These are phyloP conservation scores for Macaria liturata DNA, from an alignment of 2,888 invertebrate species.

Conservation along the genomic window DNA sequence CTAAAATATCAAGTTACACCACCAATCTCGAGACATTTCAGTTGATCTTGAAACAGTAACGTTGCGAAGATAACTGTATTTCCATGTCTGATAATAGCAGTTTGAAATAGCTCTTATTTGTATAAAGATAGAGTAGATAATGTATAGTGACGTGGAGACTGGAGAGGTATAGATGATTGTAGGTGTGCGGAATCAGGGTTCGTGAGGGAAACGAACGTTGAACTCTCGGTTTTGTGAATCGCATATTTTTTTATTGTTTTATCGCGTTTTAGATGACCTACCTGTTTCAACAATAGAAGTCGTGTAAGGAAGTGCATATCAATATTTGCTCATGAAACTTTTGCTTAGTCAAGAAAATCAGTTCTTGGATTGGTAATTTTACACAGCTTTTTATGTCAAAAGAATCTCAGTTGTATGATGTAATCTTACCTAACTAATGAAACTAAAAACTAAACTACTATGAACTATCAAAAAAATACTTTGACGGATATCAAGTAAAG, in stretches of 20 bases:
- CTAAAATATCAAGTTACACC: constrained; percentile 15
- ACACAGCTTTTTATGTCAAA: too few relatives aligned
- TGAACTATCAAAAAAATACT: too few relatives aligned
- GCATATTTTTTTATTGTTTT: constrained; percentile 3
- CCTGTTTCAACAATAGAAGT: too few relatives aligned
- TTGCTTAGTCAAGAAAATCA: too few relatives aligned
- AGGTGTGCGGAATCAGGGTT: constrained; percentile 40
- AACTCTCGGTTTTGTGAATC: constrained; percentile 42
- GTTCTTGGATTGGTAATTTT: too few relatives aligned
- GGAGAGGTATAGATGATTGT: constrained; percentile 35
- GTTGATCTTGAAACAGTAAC: constrained; percentile 23
- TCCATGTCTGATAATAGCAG: constrained; percentile 5
- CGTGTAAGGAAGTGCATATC: too few relatives aligned
- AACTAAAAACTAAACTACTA: too few relatives aligned
- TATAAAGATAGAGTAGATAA: constrained; percentile 28
- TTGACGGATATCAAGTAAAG: too few relatives aligned
- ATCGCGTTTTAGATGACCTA: not conserved
- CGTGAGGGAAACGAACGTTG: constrained; percentile 47
- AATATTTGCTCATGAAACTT: too few relatives aligned
- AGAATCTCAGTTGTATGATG: too few relatives aligned
- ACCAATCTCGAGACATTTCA: constrained; percentile 29
- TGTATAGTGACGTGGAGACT: constrained; percentile 16
- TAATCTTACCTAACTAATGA: too few relatives aligned
- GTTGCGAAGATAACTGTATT: constrained; percentile 45
- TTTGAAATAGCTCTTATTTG: constrained; percentile 8